Base-by-base conservation (phyloP, 1,140 invertebrate species). In the Aleiodes sp. region DNA sequence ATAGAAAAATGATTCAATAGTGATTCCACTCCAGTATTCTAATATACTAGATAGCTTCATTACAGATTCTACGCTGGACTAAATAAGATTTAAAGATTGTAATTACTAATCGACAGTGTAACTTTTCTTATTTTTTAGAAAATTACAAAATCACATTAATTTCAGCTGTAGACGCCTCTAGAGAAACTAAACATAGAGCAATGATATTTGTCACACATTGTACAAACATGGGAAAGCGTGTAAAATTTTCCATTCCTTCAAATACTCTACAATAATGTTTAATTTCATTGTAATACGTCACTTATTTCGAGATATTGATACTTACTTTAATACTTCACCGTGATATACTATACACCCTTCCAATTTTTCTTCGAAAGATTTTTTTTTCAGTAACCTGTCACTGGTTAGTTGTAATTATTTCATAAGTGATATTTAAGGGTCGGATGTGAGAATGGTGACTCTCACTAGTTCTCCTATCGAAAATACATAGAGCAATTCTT, bases 151-250 rank as follows among this genome's bases (percentile, higher is more conserved):
- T 70, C 76, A 84, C 82, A 71, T 74, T 73, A 70, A 78, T 64
- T 73, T 77, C n/a, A 14, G 76, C 57, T 2, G 67, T 62, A 16
- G 74, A 72, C 41, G 76, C 76, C 74, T 82, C 79, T 14, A 82
- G 79, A 14, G 79, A 80, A 35, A 80, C 75, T n/a, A 81, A 70
- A 68, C 80, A 82, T 4, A 84, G 43, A 65, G 78, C 70, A 24
- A 79, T 6, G 28, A 77, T 77, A 57, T 74, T 80, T n/a, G 78
- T 74, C 35, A 82, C 43, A 68, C 82, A 84, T 71, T 82, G 78
- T 1, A 77, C 16, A 37, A 84, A 80, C 80, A 84, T 81, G 4
- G 76, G 70, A 14, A 78, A 80, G 65, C 76, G 73, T 14, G 71
- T 73, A 12, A 81, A 73, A 9, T 26, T 46, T 70, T 79, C 74